Evolutionary conservation across 2,113 vertebrate genomes (phyloP).

Genomic region (Chloropsis cyanopogon): DNA sequence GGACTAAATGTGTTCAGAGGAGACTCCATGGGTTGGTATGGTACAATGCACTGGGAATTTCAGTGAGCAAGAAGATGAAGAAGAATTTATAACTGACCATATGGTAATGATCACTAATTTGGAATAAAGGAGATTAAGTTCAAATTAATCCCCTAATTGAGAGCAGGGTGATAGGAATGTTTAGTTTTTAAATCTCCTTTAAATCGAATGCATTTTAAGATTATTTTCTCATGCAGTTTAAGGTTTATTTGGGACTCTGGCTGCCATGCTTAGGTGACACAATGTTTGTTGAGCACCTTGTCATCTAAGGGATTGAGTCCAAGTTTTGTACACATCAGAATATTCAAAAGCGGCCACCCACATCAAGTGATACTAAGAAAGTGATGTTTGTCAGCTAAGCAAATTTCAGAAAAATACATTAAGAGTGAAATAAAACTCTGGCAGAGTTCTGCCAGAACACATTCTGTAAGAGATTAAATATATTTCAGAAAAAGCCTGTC

Average conservation of each 20-base stretch:
- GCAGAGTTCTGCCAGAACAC: not conserved
- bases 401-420: not conserved
- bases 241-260: not conserved
- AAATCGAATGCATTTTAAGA: not conserved
- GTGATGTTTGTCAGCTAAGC: not conserved
- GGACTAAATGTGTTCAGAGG: not conserved
- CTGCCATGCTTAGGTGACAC: not conserved
- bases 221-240: not conserved
- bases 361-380: not conserved
- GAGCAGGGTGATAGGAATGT: not conserved
- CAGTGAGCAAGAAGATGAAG: not conserved
- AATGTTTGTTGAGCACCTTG: not conserved
- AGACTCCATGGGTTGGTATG: rapidly evolving
- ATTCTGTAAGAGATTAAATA: not conserved
- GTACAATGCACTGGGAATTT: not conserved
- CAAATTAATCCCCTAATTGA: not conserved
- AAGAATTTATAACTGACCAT: not conserved
- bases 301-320: not conserved
- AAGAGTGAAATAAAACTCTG: not conserved
- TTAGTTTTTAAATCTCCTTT: not conserved
- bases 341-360: not conserved
- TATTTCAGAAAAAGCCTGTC: not conserved
- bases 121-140: not conserved
- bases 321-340: not conserved
- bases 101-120: not conserved